Percentiles rank a stretch among this genome's conserved stretches.
Evolutionary conservation across 2,888 invertebrate genomes (phyloP).

Genomic region (Nephrotoma flavescens): DNA sequence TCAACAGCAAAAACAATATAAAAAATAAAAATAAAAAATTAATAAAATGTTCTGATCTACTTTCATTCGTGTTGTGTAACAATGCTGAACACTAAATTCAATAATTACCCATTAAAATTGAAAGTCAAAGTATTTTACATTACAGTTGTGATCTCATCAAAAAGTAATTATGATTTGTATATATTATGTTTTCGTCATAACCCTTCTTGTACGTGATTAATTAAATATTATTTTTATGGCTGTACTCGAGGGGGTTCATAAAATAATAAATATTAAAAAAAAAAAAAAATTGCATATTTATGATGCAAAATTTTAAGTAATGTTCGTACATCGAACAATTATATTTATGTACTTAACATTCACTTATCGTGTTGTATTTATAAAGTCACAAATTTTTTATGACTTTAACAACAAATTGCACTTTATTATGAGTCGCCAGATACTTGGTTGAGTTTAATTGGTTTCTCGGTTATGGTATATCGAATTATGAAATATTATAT

Average conservation of each 20-base stretch:
- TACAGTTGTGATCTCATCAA: background rate
- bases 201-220: background rate
- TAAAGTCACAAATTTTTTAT: background rate
- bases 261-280: background rate
- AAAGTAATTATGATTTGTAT: background rate
- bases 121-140: background rate
- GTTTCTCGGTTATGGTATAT: background rate
- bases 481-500: background rate
- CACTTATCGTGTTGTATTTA: background rate
- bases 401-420: background rate
- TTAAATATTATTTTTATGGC: background rate
- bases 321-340: background rate
- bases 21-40: background rate
- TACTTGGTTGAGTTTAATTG: background rate
- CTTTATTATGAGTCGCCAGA: background rate
- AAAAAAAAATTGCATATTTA: background rate
- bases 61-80: background rate
- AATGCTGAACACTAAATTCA: background rate
- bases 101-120: background rate
- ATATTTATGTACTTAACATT: background rate
- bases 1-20: background rate
- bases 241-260: background rate
- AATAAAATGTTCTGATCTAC: background rate
- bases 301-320: background rate
- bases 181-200: background rate